Evolutionary conservation across 2,113 vertebrate species (phyloP), one percentile per base, ranked within the genome.

Genomic region (Chaenogobius annularis): DNA sequence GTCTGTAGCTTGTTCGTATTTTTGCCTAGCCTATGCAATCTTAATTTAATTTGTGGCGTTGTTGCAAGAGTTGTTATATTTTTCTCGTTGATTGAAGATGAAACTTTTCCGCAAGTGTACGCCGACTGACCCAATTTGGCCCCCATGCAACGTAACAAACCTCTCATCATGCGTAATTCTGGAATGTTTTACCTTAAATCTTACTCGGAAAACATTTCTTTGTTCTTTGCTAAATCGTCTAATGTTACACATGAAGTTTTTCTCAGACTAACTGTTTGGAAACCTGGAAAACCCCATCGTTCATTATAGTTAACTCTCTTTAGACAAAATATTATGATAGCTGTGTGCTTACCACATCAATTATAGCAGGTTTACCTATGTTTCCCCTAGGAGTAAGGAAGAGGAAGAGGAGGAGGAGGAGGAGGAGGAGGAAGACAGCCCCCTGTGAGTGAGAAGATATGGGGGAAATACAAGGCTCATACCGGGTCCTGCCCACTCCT

Each of bases 401-500:
- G 23, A 17, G 58, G 70, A 23, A 52, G 79, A 68, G 75, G 81
- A 81, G 78, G 26, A 17, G n/a, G 80, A 82, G 78, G 23, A 17
- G 58, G 70, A 23, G 54, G 79, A 68, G 75, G 81, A 81, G 78
- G 26, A 17, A 58, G 69, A 15, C 48, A 78, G 67, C 74, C 84
- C 26, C n/a, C 74, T 58, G 47, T 66, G 31, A 85, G 75, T 77
- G 35, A 85, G 75, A 80, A 88, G 94, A 82, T 26, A 98, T 98
- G 97, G 96, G 96, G 70, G 97, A 98, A 66, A 93, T 96, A 12
- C 96, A 97, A 86, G 98, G 97, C 52, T 96, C 96, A 0, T 98
- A 97, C 84, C 93, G 96, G 84, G 85, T 90, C 59, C 80, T 99
- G 77, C 96, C 96, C 91, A 95, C 95, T 0, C 95, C 97, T 0